Evolutionary conservation across 92 coral and sea anemone genomes (phyloP).

Genomic region (Isaurus tuberculatus): DNA sequence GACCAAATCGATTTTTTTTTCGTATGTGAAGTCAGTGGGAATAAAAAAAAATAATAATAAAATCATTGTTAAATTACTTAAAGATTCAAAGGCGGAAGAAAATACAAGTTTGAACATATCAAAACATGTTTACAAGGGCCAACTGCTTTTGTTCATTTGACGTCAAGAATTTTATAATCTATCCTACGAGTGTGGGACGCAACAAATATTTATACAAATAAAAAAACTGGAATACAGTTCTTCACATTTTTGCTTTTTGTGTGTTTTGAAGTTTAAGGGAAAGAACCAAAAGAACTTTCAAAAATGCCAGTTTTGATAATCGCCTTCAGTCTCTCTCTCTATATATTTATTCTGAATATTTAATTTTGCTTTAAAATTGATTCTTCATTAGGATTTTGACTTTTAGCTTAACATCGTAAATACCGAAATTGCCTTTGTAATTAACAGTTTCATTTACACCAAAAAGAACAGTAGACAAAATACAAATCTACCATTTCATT

Average conservation of each 20-base stretch:
- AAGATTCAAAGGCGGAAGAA: neutral
- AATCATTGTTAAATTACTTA: neutral
- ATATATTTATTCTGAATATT: neutral
- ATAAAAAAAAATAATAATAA: no score
- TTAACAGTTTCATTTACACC: neutral
- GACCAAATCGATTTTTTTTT: neutral
- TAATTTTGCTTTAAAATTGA: neutral
- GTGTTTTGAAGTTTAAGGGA: no score
- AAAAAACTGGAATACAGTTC: neutral
- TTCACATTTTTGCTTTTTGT: no score
- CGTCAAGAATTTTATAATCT: constrained; percentile 25
- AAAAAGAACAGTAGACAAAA: neutral
- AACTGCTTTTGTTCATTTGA: neutral
- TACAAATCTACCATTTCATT: no score
- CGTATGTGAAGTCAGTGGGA: neutral
- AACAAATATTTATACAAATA: neutral
- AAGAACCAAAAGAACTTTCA: neutral
- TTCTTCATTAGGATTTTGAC: neutral
- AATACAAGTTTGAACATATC: neutral
- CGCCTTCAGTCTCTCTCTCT: neutral
- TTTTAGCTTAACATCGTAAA: neutral
- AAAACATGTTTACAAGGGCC: constrained; percentile 34
- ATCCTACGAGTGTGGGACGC: neutral
- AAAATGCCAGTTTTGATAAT: neutral
- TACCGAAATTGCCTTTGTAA: neutral